Evolutionary conservation across 1,140 invertebrate species (phyloP).

Genomic region (Diorhabda sublineata): DNA sequence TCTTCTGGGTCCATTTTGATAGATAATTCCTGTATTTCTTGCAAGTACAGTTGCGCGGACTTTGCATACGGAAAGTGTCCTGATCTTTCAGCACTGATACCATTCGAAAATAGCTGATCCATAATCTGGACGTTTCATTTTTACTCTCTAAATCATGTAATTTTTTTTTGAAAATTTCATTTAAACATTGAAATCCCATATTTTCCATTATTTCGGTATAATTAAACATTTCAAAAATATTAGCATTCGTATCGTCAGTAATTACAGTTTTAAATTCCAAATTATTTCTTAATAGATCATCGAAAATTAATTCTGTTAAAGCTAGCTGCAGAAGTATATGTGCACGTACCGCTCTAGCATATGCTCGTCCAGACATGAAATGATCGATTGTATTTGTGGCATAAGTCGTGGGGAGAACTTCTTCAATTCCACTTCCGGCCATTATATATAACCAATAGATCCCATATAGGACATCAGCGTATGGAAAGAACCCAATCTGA

Average conservation of each 20-base stretch:
- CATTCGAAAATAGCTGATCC: conserved; percentile 41
- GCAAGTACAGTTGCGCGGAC: conserved; percentile 47
- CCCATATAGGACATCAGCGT: conserved; percentile 38
- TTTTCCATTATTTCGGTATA: too few relatives aligned
- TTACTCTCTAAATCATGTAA: conserved; percentile 19
- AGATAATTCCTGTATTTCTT: conserved; percentile 43
- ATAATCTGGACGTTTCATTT: conserved; percentile 37
- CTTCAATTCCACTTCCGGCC: conserved; percentile 29
- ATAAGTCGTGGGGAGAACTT: conserved; percentile 28
- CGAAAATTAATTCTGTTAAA: conserved; percentile 38
- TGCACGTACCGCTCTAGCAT: conserved; percentile 41
- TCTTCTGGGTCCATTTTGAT: too few relatives aligned
- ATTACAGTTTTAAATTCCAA: too few relatives aligned
- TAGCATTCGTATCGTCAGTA: too few relatives aligned
- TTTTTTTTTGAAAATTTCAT: conserved; percentile 12
- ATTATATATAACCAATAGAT: conserved; percentile 24
- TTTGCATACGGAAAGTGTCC: conserved; percentile 50
- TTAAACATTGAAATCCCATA: not conserved
- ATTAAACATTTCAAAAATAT: not conserved
- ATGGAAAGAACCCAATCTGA: conserved; percentile 40
- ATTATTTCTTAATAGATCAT: not conserved
- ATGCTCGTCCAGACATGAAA: conserved; percentile 40
- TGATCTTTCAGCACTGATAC: too few relatives aligned
- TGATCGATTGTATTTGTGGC: conserved; percentile 30
- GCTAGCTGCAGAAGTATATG: conserved; percentile 42